Base-by-base conservation (phyloP, 2,113 vertebrate genomes). In the Phyllostomus hastatus region DNA sequence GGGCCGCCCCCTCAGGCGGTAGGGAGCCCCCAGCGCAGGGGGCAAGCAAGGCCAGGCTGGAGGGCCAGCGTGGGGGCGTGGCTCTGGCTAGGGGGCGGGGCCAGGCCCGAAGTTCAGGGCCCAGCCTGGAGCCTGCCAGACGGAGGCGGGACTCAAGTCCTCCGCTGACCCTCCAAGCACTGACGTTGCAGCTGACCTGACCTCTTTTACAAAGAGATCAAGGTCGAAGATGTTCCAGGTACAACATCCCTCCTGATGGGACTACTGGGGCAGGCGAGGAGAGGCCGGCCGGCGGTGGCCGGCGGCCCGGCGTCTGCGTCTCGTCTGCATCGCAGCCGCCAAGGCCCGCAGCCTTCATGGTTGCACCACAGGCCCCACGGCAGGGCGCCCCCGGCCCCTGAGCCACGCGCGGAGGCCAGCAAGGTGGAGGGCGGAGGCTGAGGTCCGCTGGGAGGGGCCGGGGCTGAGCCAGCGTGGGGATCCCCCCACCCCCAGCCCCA, bases 291-390 rank as follows among this genome's bases (percentile, higher is more conserved):
- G 7, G 81, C 19, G 14, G 2, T 41, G 24, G 41, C 24, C 0
- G 52, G 1, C 1, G 5, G 12, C 12, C 11, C 28, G 7, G 0
- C 0, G 22, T n/a, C 78, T 1, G 0, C 10, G 2, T 24, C 17
- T 7, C 0, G 2, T 16, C 41, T 10, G 24, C 20, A 0, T 2
- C 26, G 7, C n/a, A 31, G 43, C 35, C 5, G 5, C 28, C 16
- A 10, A 7, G 22, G 48, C 28, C 26, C 20, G 19, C 8, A 2
- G 0, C 52, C 0, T 0, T 9, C 4, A 57, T 28, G 14, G 48
- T 0, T 15, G 48, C 48, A 15, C 48, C 48, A 50, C 48, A 50
- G 48, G 48, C 48, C 48, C 48, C 48, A 50, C 14, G 48, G 48
- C 48, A 2, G 48, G 48, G 2, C 48, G 14, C 48, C 26, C 1